Base-by-base conservation (phyloP, 2,797 vertebrate genomes). In the Rhodeus uyekii region DNA sequence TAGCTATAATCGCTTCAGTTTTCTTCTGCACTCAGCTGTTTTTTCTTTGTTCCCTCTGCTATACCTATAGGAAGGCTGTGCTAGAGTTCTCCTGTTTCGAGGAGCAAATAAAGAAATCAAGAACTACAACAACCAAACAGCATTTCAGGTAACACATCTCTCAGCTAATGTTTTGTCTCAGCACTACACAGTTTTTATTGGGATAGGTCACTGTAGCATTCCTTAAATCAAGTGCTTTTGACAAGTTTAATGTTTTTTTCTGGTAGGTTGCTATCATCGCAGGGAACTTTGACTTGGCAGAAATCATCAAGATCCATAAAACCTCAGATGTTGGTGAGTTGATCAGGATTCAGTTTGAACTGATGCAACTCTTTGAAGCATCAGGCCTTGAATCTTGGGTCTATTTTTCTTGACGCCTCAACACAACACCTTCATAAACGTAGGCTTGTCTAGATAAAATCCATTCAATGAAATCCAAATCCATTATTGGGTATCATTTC, bases 291-390 rank as follows among this genome's bases (percentile, higher is more conserved):
- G 98, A 99, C 69, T 93, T 99, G 50, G 98, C 98, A 0, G 98
- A 99, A 92, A 97, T 98, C 89, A 98, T 99, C 88, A 99, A 99
- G 94, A 97, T 97, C 88, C 98, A 99, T 91, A 99, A 98, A 94
- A 93, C 93, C 79, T 96, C 97, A 4, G 97, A 99, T 75, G 96
- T 99, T 84, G 98, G 98, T 99, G 95, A 97, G 97, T 95, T 48
- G 18, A n/a, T 73, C 29, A 68, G 74, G 76, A 80, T 61, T 44
- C 68, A 29, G 39, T 84, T 72, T 80, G 65, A 83, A 76, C 32
- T 16, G 44, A n/a, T n/a, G n/a, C n/a, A n/a, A n/a, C n/a, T n/a
- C n/a, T n/a, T 83, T 39, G n/a, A 67, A 42, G 46, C 46, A 67
- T 24, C 18, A 29, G 63, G 38, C 27, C 27, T 61, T 69, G 22